These are phyloP conservation scores for Orthosia gracilis DNA, from an alignment of 2,888 invertebrate species.

Conservation along the genomic window DNA sequence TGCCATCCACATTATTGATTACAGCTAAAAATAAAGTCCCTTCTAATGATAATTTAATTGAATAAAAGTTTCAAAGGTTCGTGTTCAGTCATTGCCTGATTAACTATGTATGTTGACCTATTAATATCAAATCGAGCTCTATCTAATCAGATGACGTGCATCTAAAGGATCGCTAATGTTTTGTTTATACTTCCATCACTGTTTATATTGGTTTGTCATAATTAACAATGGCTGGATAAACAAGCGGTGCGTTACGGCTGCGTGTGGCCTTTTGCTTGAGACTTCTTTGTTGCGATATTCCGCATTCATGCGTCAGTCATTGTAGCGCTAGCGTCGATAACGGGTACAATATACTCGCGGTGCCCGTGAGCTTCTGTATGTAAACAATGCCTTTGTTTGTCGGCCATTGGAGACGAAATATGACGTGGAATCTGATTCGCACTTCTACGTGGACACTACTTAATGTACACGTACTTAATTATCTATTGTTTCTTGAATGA, in stretches of 20 bases:
- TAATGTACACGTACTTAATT: too few species aligned
- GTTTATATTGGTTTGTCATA: constrained; percentile 61
- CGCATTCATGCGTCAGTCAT: constrained; percentile 60
- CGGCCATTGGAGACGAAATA: constrained; percentile 65
- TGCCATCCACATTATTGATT: constrained; percentile 7
- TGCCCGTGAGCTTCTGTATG: constrained; percentile 62
- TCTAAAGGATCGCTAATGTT: constrained; percentile 60
- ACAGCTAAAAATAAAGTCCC: constrained; percentile 32
- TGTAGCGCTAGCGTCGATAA: constrained; percentile 56
- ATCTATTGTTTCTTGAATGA: constrained; percentile 63
- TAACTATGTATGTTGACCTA: constrained; percentile 40
- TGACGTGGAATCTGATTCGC: constrained; percentile 71
- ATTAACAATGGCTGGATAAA: constrained; percentile 51
- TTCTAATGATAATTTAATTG: constrained; percentile 2
- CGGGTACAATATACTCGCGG: constrained; percentile 54
- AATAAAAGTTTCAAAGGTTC: constrained; percentile 23
- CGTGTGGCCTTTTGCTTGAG: constrained; percentile 54
- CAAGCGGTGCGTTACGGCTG: constrained; percentile 46
- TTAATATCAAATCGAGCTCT: constrained; percentile 42
- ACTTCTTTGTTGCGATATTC: constrained; percentile 64
- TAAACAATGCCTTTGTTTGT: constrained; percentile 85
- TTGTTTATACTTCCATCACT: constrained; percentile 62
- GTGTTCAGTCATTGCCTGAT: constrained; percentile 36
- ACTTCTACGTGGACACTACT: constrained; percentile 65
- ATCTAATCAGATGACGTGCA: constrained; percentile 62